Evolutionary conservation across 2,888 invertebrate species (phyloP).

Genomic region (Brachynemurus nebulosus): DNA sequence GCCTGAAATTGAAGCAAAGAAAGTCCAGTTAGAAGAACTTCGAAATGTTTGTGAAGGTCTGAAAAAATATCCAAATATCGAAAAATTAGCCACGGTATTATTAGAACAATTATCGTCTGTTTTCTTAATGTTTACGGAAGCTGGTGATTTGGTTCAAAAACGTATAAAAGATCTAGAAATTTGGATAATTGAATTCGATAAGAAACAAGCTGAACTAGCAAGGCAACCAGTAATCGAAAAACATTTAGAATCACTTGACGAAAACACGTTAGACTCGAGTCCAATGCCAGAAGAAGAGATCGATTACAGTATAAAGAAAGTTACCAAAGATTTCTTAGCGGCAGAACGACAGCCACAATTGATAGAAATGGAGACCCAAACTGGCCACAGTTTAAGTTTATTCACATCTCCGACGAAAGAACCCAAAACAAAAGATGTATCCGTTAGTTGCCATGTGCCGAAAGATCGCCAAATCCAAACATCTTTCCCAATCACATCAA

Average conservation of each 20-base stretch:
- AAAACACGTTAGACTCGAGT: constrained; percentile 51
- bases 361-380: constrained; percentile 48
- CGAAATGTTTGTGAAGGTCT: constrained; percentile 35
- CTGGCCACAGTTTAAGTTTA: constrained; percentile 45
- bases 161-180: constrained; percentile 41
- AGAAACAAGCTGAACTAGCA: constrained; percentile 25
- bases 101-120: constrained; percentile 41
- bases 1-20: constrained; percentile 32
- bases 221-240: constrained; percentile 39
- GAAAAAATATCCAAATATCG: constrained; percentile 33
- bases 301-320: constrained; percentile 14
- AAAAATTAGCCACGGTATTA: constrained; percentile 33
- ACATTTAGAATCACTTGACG: constrained; percentile 41
- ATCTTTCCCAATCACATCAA: constrained; percentile 18
- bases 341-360: constrained; percentile 21
- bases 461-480: constrained; percentile 49
- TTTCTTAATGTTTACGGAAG: constrained; percentile 43
- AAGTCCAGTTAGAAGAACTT: constrained; percentile 34
- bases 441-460: constrained; percentile 38
- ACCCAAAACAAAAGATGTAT: constrained; percentile 34
- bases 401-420: constrained; percentile 30
- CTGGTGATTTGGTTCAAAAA: constrained; percentile 43
- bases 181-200: constrained; percentile 32
- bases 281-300: constrained; percentile 59
- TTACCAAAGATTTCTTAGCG: constrained; percentile 18